Percentiles rank a stretch among this genome's conserved stretches.
Conservation (phyloP, 2,888 invertebrate genomes). For the Escarpia spicata region DNA sequence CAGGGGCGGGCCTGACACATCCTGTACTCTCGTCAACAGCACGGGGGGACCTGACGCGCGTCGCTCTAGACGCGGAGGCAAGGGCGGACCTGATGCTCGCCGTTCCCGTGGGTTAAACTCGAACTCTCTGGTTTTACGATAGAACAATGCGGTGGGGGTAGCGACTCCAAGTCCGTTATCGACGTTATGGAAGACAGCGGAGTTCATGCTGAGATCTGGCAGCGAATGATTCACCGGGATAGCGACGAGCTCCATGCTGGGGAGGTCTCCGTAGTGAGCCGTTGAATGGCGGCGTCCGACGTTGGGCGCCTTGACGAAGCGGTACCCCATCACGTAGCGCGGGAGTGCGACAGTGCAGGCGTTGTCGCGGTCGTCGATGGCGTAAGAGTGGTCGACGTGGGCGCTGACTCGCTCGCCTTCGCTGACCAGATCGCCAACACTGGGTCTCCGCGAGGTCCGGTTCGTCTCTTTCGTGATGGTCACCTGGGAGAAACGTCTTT, state of each 20-base stretch:
- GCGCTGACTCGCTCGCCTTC: not conserved
- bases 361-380: not conserved
- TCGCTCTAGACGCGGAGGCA: not conserved
- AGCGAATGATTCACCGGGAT: not conserved
- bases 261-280: not conserved
- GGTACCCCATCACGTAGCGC: not conserved
- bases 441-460: not conserved
- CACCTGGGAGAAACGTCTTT: not conserved
- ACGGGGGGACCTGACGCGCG: not conserved
- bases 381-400: not conserved
- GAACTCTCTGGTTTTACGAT: not conserved
- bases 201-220: not conserved
- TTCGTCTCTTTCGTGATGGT: not conserved
- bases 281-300: not conserved
- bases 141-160: not conserved
- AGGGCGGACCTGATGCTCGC: not conserved
- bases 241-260: not conserved
- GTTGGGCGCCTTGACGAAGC: not conserved
- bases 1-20: not conserved
- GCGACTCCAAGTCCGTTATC: not conserved
- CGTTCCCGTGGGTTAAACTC: not conserved
- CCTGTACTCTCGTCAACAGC: no score
- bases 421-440: not conserved
- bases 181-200: not conserved
- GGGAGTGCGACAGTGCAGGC: not conserved